phyloP scores from a whole-genome alignment of 2,888 invertebrate species.

The Nymphalis polychloros region DNA sequence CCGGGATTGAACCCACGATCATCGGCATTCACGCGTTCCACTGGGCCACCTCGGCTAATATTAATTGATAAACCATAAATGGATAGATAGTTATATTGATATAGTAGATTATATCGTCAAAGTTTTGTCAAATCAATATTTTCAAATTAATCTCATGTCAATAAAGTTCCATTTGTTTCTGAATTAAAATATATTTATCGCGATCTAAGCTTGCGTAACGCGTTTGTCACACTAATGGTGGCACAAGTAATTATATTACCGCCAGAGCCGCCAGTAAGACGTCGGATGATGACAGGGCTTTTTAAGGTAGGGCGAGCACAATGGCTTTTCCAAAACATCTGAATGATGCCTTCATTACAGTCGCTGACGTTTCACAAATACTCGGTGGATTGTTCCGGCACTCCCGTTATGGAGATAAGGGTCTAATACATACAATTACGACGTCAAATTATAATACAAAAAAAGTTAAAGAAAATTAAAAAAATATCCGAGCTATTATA shows the following conservation, averaged over 20 bases:
- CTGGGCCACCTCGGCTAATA: too few relatives aligned
- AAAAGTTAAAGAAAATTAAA: neutral
- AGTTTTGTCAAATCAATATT: neutral
- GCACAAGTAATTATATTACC: slow-evolving; percentile 19
- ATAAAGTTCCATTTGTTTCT: too few relatives aligned
- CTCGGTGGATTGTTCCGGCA: slow-evolving; percentile 56
- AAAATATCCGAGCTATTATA: too few relatives aligned
- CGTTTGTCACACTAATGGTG: slow-evolving; percentile 8
- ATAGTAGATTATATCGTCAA: too few relatives aligned
- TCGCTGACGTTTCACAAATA: slow-evolving; percentile 66
- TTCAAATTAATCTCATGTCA: neutral
- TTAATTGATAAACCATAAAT: too few relatives aligned
- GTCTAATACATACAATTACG: slow-evolving; percentile 9
- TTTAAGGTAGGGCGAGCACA: slow-evolving; percentile 51
- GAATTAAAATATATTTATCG: slow-evolving; percentile 1
- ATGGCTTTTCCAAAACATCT: slow-evolving; percentile 57
- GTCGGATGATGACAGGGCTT: slow-evolving; percentile 27
- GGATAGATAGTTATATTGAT: too few relatives aligned
- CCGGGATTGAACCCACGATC: too few relatives aligned
- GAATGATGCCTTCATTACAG: slow-evolving; percentile 72
- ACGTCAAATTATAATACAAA: neutral
- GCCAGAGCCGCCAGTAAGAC: slow-evolving; percentile 13
- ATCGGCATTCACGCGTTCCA: too few relatives aligned
- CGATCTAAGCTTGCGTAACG: slow-evolving; percentile 1
- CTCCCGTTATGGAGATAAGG: slow-evolving; percentile 14